Percentiles rank a stretch among this genome's conserved stretches.
Evolutionary conservation across 2,113 vertebrate genomes (phyloP).

Genomic region (Crotalus tigris): DNA sequence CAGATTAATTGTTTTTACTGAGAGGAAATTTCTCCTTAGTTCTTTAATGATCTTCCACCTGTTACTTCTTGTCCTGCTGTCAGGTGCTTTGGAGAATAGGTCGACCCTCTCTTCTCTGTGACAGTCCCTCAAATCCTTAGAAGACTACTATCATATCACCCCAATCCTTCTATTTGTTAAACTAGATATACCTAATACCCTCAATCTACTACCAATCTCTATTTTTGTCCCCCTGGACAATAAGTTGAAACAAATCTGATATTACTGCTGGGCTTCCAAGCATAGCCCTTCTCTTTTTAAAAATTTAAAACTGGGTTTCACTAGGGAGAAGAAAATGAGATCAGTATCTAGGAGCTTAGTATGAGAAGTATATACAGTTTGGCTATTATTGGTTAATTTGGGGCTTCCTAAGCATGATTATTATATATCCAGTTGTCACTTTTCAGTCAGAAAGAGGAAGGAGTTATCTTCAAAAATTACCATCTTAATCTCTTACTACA

Average conservation of each 20-base stretch:
- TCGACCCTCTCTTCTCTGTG: too few species aligned
- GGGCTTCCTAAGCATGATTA: not conserved
- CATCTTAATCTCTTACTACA: not conserved
- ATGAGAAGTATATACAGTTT: not conserved
- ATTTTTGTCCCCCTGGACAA: not conserved
- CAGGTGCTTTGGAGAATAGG: too few species aligned
- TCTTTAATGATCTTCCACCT: too few species aligned
- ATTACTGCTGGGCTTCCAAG: not conserved
- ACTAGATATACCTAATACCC: too few species aligned
- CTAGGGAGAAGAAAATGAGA: not conserved
- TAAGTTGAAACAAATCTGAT: not conserved
- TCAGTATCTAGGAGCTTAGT: not conserved
- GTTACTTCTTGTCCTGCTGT: too few species aligned
- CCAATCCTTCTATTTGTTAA: too few species aligned
- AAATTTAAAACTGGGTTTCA: not conserved
- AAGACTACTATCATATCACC: too few species aligned
- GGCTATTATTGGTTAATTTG: not conserved
- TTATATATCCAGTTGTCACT: not conserved
- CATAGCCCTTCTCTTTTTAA: not conserved
- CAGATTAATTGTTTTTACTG: too few species aligned
- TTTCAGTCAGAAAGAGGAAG: not conserved
- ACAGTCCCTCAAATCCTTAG: too few species aligned
- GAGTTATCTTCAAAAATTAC: not conserved
- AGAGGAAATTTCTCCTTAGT: too few species aligned
- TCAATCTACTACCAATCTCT: not conserved